Base-by-base conservation (phyloP, 2,888 invertebrate genomes). In the Coecobrya sp. region DNA sequence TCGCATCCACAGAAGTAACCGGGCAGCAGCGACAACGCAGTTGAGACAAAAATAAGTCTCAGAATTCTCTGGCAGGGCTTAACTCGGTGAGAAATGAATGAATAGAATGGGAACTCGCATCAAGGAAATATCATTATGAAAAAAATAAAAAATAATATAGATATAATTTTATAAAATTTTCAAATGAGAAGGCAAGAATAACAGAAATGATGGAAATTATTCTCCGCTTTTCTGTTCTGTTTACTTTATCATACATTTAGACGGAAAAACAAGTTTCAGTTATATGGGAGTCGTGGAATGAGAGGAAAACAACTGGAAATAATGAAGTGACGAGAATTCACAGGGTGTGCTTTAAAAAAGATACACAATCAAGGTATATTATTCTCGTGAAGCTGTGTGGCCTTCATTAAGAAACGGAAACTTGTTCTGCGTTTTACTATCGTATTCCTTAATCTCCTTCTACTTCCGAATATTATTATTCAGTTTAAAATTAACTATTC, bases 31-130 rank as follows among this genome's bases (percentile, higher is more conserved):
- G 19, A 19, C 27, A 65, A 65, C 27, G 68, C 55, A 30, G 27
- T 16, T 22, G 22, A 68, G 19, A 73, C 19, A 42, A 73, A 73
- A 73, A 42, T 19, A 55, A 42, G 73, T 19, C 36, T 36, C 42
- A 10, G 36, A 42, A 42, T 42, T 73, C 36, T 42, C 36, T 42
- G 73, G 42, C 73, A 73, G 73, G n/a, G 73, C 73, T 73, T 73
- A 73, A 73, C 19, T 73, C 73, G 19, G 42, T 13, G 42, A 73
- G 73, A 73, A 73, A 42, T 73, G 73, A 73, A 65, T 36, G 68
- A 70, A 70, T 70, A 13, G 1, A 22, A 1, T 36, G 19, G 36
- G 68, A 16, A 36, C 36, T 30, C 36, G n/a, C n/a, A 36, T 36
- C 25, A 27, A 10, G 65, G 65, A 65, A 65, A 27, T 27, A 65